Percentiles rank a stretch among this genome's conserved stretches.
phyloP scores from a whole-genome alignment of 2,113 vertebrate species.

The Sinosuthora webbiana region DNA sequence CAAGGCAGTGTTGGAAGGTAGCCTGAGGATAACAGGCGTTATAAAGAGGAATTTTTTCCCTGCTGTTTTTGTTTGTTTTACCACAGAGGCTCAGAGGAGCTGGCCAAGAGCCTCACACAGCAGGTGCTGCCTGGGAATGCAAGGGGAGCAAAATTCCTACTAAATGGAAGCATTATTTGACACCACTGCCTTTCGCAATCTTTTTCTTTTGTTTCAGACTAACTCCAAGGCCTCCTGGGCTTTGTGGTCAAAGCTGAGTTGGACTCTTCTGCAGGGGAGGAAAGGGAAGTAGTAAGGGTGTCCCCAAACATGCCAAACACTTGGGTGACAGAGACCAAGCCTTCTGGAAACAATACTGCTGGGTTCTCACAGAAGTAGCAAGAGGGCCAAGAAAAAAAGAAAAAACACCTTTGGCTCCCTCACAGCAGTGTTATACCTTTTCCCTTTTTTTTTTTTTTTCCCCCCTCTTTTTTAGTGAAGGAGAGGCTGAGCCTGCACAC shows the following conservation, averaged over 20 bases:
- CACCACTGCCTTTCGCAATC: slow-evolving; percentile 69
- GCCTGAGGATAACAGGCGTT: slow-evolving; percentile 74
- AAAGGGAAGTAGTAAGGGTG: slow-evolving; percentile 59
- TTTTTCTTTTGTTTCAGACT: slow-evolving; percentile 71
- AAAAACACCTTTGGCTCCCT: slow-evolving; percentile 1
- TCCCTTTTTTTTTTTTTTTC: background rate
- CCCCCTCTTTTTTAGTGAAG: background rate
- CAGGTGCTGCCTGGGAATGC: slow-evolving; percentile 75
- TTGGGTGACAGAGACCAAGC: slow-evolving; percentile 48
- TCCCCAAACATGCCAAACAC: slow-evolving; percentile 49
- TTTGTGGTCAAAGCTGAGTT: slow-evolving; percentile 57
- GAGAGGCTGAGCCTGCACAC: background rate
- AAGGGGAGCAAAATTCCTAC: slow-evolving; percentile 71
- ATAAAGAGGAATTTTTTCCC: slow-evolving; percentile 73
- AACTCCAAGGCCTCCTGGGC: slow-evolving; percentile 59
- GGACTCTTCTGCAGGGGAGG: slow-evolving; percentile 52
- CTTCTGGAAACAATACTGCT: slow-evolving; percentile 52
- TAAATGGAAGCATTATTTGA: slow-evolving; percentile 75
- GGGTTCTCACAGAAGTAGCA: slow-evolving; percentile 17
- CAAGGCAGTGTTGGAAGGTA: slow-evolving; percentile 62
- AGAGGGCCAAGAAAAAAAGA: slow-evolving; percentile 22
- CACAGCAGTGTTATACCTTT: background rate
- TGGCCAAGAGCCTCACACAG: slow-evolving; percentile 70
- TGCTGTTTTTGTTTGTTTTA: slow-evolving; percentile 76
- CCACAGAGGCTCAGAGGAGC: slow-evolving; percentile 70